phyloP scores from a whole-genome alignment of 2,113 vertebrate species.

The Eulemur rufifrons region DNA sequence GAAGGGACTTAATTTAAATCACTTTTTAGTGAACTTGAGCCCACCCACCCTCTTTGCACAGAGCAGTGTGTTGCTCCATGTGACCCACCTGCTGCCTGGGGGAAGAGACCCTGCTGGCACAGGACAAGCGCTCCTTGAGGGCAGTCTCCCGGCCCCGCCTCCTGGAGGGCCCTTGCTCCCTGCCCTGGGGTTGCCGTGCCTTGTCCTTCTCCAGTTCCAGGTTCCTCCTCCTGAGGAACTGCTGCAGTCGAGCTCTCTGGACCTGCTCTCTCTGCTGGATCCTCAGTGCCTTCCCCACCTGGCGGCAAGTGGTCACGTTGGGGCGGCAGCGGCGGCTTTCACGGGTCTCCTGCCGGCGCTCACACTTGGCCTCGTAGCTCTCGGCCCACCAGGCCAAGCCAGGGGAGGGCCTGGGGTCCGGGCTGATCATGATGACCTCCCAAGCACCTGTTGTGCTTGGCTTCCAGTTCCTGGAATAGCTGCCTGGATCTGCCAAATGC shows the following conservation, averaged over 20 bases:
- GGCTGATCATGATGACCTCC: conserved; percentile 67
- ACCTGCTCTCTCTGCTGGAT: not conserved
- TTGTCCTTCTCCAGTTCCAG: conserved; percentile 62
- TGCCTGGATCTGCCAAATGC: conserved; percentile 55
- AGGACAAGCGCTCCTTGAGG: fast-evolving
- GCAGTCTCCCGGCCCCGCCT: fast-evolving
- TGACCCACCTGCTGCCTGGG: conserved; percentile 73
- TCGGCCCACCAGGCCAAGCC: conserved; percentile 55
- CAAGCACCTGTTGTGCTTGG: conserved; percentile 62
- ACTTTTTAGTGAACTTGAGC: not conserved
- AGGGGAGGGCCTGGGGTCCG: not conserved
- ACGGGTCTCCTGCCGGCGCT: conserved; percentile 80
- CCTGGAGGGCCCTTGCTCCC: not conserved
- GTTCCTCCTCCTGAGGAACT: conserved; percentile 84
- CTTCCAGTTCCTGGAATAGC: conserved; percentile 68
- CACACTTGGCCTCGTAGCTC: conserved; percentile 84
- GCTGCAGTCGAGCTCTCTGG: conserved; percentile 76
- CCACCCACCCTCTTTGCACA: not conserved
- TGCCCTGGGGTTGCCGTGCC: not conserved
- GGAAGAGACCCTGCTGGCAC: fast-evolving
- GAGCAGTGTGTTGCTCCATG: not conserved
- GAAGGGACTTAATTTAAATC: not conserved
- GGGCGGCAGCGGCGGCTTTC: conserved; percentile 68
- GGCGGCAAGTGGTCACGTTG: conserved; percentile 76
- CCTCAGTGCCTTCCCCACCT: not conserved